phyloP scores from a whole-genome alignment of 2,888 invertebrate species.

The Marronus borbonicus region DNA sequence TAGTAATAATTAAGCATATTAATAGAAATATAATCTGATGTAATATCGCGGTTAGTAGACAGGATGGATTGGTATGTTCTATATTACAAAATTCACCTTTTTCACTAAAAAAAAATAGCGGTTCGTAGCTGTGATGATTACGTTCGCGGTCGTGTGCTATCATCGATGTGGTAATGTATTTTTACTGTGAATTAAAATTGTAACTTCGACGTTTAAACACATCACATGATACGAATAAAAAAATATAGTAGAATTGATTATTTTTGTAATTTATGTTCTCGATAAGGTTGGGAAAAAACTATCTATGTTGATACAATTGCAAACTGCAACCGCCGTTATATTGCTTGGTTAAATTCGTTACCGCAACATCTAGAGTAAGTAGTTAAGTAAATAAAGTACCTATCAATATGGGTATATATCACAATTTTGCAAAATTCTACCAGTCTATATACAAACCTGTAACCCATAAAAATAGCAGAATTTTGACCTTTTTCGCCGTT shows the following conservation, averaged over 20 bases:
- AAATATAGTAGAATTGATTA: constrained; percentile 9
- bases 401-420: too few species aligned
- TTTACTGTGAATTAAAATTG: not conserved
- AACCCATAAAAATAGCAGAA: too few species aligned
- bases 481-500: too few species aligned
- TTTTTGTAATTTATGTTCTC: not conserved
- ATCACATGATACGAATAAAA: not conserved
- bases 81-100: constrained; percentile 41
- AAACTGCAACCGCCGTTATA: too few species aligned
- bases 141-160: constrained; percentile 27
- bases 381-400: too few species aligned
- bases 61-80: constrained; percentile 37
- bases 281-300: too few species aligned
- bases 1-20: constrained; percentile 6
- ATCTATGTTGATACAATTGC: too few species aligned
- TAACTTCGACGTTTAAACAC: not conserved
- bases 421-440: too few species aligned
- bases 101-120: constrained; percentile 49
- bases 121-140: constrained; percentile 31
- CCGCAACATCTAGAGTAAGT: too few species aligned
- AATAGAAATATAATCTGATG: constrained; percentile 23
- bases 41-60: constrained; percentile 29
- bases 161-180: constrained; percentile 23
- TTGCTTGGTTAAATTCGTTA: too few species aligned
- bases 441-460: too few species aligned